Evolutionary conservation across 2,113 vertebrate genomes (phyloP), one percentile per base, ranked within the genome.

Genomic region (Equus przewalskii): DNA sequence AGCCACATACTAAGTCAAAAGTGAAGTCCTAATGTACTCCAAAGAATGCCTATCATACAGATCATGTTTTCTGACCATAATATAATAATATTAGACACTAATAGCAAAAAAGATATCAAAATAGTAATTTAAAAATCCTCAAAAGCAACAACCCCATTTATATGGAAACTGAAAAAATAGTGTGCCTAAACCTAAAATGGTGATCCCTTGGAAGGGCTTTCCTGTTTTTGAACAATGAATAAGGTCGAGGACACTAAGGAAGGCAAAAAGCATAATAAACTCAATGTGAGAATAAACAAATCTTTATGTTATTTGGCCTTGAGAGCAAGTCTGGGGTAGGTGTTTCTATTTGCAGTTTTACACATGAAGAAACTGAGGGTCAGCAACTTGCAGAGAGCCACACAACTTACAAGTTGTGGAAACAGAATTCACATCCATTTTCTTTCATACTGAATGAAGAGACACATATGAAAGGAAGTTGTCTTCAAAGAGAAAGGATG

Each of bases 101-200:
- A 28, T 72, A 92, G 78, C 44, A 60, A 70, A 72, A 69, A 79
- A 79, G 7, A 91, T 49, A 33, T 85, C 21, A 95, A 90, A 96
- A 36, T 28, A 33, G 9, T 82, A 78, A 83, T 81, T 93, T 82
- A 56, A 80, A 86, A 93, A 26, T 84, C 51, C 8, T 87, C 67
- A 86, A 78, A 94, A 76, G 33, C 44, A 93, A 24, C 9, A 65
- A 51, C 28, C 9, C 1, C 18, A 13, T 69, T 92, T 92, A 46
- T 72, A 44, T 58, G 60, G 21, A 87, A 97, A 87, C 64, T 62
- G 41, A 44, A 82, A 82, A 82, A 93, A 54, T 41, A 79, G 33
- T 16, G 30, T 60, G 24, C 10, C 30, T 96, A 65, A 22, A 88
- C 6, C 11, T 72, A 84, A 88, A 94, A 88, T 24, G 26, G 28